Evolutionary conservation across 2,113 vertebrate species (phyloP), one percentile per base, ranked within the genome.

Genomic region (Albula goreensis): DNA sequence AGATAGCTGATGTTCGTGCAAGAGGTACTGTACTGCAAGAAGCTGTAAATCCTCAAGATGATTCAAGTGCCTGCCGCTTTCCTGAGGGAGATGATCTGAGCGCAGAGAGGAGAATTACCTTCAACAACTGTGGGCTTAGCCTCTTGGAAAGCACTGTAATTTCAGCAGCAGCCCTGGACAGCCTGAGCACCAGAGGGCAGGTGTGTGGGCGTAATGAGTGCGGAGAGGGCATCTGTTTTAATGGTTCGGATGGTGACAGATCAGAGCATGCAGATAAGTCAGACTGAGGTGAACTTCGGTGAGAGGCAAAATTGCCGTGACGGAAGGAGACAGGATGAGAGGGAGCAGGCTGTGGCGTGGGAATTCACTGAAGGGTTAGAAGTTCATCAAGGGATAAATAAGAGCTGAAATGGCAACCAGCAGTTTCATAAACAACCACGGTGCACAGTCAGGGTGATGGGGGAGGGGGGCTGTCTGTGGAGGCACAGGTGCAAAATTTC

Each of bases 31-130:
- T 49, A n/a, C 56, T 50, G 53, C 17, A 81, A 81, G 78, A 41
- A 52, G 78, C 3, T 79, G 25, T 85, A 85, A 85, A 85, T 85
- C 78, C 80, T 52, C 25, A 50, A 85, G 78, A 51, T 80, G 22
- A 8, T 51, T 50, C 25, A 41, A 80, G 78, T 1, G 56, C 78
- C 48, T 31, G 49, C 84, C 50, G 77, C 15, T 57, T 60, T 31
- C n/a, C 51, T 25, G 53, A 50, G 31, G 53, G 41, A 50, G 19
- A 49, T 41, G 84, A 60, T 60, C 52, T 77, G 50, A 56, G 41
- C 78, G 9, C 52, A 10, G 41, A 63, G 79, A 80, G 84, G 22
- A 48, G 78, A 57, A 49, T 48, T 82, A 57, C 25, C 81, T 57
- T 25, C 4, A 50, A 15, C 22, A 41, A 49, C 74, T 66, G 74